A percentile compares a stretch with the other conserved stretches of the same genome.
Evolutionary conservation across 37 sponge, comb jelly and placozoan genomes (phyloP).

Genomic region (Oscarella lobularis): DNA sequence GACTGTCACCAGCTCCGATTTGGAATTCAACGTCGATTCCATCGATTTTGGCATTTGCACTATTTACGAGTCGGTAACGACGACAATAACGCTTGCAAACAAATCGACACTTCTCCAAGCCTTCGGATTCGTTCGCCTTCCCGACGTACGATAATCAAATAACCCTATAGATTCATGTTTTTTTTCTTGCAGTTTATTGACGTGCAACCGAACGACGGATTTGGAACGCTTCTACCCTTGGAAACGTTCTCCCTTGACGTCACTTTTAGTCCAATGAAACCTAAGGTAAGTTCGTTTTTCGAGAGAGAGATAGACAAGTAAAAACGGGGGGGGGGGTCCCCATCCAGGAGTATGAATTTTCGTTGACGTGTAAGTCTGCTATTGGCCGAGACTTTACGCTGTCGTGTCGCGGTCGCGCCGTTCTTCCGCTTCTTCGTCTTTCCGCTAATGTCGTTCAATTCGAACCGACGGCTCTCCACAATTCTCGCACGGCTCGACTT

Average conservation of each 20-base stretch:
- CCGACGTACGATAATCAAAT: slow-evolving; percentile 34
- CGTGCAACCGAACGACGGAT: slow-evolving; percentile 83
- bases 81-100: slow-evolving; percentile 47
- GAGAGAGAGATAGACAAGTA: neutral
- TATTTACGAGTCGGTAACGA: slow-evolving; percentile 51
- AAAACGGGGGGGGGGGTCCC: neutral
- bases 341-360: slow-evolving; percentile 15
- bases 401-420: slow-evolving; percentile 41
- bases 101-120: slow-evolving; percentile 56
- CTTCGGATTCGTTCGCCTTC: slow-evolving; percentile 69
- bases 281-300: slow-evolving; percentile 7
- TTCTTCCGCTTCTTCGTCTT: slow-evolving; percentile 48
- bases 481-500: slow-evolving; percentile 20
- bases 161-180: no score
- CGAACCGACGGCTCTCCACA: slow-evolving; percentile 35
- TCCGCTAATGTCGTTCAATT: slow-evolving; percentile 45
- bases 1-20: slow-evolving; percentile 38
- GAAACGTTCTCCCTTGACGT: slow-evolving; percentile 62
- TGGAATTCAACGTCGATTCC: slow-evolving; percentile 20
- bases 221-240: slow-evolving; percentile 61
- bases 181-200: slow-evolving; percentile 25
- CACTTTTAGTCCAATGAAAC: slow-evolving; percentile 48
- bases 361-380: slow-evolving; percentile 35
- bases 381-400: slow-evolving; percentile 33
- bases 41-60: slow-evolving; percentile 76